Conservation (phyloP, 2,797 vertebrate genomes). For the Urophycis tenuis region DNA sequence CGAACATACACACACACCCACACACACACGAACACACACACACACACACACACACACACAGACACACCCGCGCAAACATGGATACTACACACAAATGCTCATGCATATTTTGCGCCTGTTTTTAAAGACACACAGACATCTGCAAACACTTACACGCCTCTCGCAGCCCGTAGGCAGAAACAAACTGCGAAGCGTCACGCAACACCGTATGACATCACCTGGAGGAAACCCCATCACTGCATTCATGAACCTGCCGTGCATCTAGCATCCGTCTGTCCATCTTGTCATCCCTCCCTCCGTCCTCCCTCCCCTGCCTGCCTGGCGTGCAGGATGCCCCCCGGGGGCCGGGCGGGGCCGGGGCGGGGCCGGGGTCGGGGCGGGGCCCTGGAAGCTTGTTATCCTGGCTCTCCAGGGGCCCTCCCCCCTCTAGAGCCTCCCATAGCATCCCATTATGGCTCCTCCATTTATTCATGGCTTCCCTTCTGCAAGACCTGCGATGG, state of each 20-base stretch:
- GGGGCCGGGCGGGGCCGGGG: no score
- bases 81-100: no score
- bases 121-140: no score
- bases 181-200: conserved; percentile 9
- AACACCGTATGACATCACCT: conserved; percentile 32
- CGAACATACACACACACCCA: neutral
- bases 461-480: neutral
- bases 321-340: conserved; percentile 40
- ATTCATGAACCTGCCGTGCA: neutral
- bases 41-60: no score
- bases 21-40: conserved; percentile 4
- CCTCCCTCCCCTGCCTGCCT: conserved; percentile 17
- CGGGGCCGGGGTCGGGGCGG: no score
- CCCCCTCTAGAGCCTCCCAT: conserved; percentile 33
- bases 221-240: conserved; percentile 22
- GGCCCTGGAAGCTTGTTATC: conserved; percentile 67
- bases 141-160: neutral
- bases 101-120: no score
- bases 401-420: conserved; percentile 44
- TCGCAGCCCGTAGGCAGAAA: neutral
- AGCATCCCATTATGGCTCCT: neutral
- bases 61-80: no score
- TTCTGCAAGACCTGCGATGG: neutral
- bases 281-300: conserved; percentile 11
- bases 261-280: neutral